A percentile compares a stretch with the other conserved stretches of the same genome.
These are phyloP conservation scores for Solea senegalensis DNA, from an alignment of 2,113 vertebrate species.

Conservation along the genomic window DNA sequence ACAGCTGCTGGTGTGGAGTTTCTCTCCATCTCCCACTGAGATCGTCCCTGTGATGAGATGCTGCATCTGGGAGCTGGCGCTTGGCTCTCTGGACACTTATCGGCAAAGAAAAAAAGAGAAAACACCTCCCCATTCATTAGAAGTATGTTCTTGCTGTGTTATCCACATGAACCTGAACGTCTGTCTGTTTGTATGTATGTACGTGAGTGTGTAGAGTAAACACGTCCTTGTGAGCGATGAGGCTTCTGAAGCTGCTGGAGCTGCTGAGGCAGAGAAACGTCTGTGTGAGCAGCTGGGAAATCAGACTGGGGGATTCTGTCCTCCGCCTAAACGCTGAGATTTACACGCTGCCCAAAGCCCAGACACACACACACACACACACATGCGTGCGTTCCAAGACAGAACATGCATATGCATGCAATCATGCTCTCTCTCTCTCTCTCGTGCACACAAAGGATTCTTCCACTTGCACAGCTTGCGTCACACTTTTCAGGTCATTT, in stretches of 20 bases:
- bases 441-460: conserved; percentile 47
- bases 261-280: conserved; percentile 21
- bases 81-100: conserved; percentile 42
- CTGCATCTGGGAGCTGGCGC: conserved; percentile 42
- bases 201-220: conserved; percentile 40
- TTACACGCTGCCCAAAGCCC: conserved; percentile 56
- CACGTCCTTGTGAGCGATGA: conserved; percentile 41
- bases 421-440: conserved; percentile 24
- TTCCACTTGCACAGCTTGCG: conserved; percentile 64
- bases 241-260: conserved; percentile 6
- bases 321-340: conserved; percentile 57
- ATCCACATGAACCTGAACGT: conserved; percentile 2
- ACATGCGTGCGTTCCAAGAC: conserved; percentile 35
- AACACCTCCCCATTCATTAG: conserved; percentile 12
- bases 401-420: conserved; percentile 70
- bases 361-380: conserved; percentile 41
- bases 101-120: conserved; percentile 27
- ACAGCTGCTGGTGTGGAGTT: conserved; percentile 68
- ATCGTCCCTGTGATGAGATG: conserved; percentile 52
- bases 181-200: conserved; percentile 18
- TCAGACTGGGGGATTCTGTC: conserved; percentile 55
- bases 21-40: conserved; percentile 51
- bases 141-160: conserved; percentile 20
- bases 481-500: conserved; percentile 70
- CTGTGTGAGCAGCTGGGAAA: conserved; percentile 66